Evolutionary conservation across 2,888 invertebrate species (phyloP).

Genomic region (Phoenoteleia sp.): DNA sequence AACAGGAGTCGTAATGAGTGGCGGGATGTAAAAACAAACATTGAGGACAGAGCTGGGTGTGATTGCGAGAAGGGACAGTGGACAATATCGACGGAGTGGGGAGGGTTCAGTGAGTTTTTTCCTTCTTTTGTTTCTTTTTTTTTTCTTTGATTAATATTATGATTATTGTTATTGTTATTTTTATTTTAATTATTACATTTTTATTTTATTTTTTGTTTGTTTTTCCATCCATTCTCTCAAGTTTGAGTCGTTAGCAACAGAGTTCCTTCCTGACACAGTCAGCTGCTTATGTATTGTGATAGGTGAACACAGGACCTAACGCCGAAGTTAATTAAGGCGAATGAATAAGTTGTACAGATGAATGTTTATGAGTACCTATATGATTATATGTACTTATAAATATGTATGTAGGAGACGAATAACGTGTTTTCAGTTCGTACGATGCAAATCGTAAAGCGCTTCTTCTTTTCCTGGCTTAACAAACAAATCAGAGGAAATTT

Average conservation of each 20-base stretch:
- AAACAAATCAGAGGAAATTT: constrained; percentile 6
- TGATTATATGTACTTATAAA: constrained; percentile 51
- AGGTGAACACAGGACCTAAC: constrained; percentile 85
- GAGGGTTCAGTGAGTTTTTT: constrained; percentile 75
- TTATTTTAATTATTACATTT: neutral
- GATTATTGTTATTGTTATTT: too few relatives aligned
- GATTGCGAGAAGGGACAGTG: constrained; percentile 41
- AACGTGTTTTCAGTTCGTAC: constrained; percentile 12
- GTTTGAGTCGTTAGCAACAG: constrained; percentile 67
- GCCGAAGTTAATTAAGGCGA: neutral
- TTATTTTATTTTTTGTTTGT: neutral
- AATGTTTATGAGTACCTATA: constrained; percentile 27
- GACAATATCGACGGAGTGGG: constrained; percentile 75
- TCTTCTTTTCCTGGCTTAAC: constrained; percentile 4
- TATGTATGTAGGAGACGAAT: constrained; percentile 34
- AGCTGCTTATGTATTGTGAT: constrained; percentile 83
- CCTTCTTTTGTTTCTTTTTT: constrained; percentile 39
- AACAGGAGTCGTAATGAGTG: neutral
- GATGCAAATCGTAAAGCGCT: neutral
- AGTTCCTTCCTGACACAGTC: constrained; percentile 74
- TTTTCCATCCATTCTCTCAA: constrained; percentile 23
- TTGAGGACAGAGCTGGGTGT: constrained; percentile 75
- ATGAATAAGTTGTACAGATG: neutral
- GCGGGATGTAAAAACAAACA: constrained; percentile 1
- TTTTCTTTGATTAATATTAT: neutral